A percentile compares a stretch with the other conserved stretches of the same genome.
phyloP scores from a whole-genome alignment of 2,888 invertebrate genomes.

The Hartigia nigra region DNA sequence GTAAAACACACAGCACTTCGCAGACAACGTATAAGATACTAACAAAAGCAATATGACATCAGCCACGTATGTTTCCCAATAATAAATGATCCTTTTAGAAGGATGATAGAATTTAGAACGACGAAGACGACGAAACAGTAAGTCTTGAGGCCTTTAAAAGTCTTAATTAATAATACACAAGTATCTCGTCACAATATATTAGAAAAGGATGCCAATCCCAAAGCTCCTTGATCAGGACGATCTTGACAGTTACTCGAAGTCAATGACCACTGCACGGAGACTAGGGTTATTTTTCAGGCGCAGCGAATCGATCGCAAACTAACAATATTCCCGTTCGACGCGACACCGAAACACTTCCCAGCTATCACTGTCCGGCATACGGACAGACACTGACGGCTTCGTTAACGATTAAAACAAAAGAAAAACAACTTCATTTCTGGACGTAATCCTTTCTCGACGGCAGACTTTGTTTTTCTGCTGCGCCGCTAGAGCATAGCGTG shows the following conservation, averaged over 20 bases:
- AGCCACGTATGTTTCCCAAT: background rate
- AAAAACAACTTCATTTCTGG: conserved; percentile 14
- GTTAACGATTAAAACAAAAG: conserved; percentile 20
- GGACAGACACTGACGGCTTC: conserved; percentile 10
- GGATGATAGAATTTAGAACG: background rate
- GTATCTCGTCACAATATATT: background rate
- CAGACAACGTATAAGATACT: background rate
- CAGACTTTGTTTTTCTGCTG: conserved; percentile 12
- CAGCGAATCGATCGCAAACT: background rate
- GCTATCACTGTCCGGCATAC: background rate
- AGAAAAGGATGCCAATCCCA: background rate
- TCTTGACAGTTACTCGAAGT: conserved; percentile 51
- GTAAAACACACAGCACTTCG: background rate
- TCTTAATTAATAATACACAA: background rate
- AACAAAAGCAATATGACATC: background rate
- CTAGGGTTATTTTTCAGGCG: conserved; percentile 21
- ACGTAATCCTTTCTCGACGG: conserved; percentile 3
- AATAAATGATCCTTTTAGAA: background rate
- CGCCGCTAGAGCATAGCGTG: conserved; percentile 20
- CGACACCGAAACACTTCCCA: background rate
- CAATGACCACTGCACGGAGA: conserved; percentile 42
- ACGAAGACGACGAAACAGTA: background rate
- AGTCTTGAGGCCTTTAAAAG: background rate
- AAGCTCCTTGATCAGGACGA: conserved; percentile 7
- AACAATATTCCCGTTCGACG: background rate